A percentile compares a stretch with the other conserved stretches of the same genome.
phyloP scores from a whole-genome alignment of 1,140 invertebrate species.

The Zaprionus ornatus region DNA sequence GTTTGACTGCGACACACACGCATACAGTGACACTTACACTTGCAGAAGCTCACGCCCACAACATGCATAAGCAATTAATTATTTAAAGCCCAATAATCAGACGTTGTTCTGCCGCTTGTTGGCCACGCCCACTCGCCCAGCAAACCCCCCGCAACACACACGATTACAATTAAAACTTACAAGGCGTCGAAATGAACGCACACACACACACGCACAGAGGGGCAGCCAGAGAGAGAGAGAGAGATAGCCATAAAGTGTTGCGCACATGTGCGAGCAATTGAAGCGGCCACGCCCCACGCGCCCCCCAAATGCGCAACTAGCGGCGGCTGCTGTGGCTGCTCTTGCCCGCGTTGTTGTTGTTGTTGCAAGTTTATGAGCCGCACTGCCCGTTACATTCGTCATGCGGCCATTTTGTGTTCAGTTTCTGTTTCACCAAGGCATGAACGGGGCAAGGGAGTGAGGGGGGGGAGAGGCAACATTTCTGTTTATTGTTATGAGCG shows the following conservation, averaged over 20 bases:
- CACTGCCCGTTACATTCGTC: conserved; percentile 54
- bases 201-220: conserved; percentile 11
- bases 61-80: conserved; percentile 72
- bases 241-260: background rate
- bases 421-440: background rate
- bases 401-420: conserved; percentile 49
- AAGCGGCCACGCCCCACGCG: conserved; percentile 56
- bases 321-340: conserved; percentile 39
- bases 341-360: conserved; percentile 35
- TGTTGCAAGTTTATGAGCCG: conserved; percentile 75
- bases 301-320: conserved; percentile 40
- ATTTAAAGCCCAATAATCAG: conserved; percentile 78
- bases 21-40: background rate
- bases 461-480: conserved; percentile 32
- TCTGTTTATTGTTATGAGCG: conserved; percentile 73
- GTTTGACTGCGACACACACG: background rate
- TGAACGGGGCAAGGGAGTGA: no score
- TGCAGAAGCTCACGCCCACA: conserved; percentile 3
- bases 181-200: conserved; percentile 74
- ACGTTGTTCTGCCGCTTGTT: conserved; percentile 26
- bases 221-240: background rate
- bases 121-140: background rate
- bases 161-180: conserved; percentile 78
- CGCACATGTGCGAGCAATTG: conserved; percentile 49
- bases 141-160: conserved; percentile 12